Percentiles rank a stretch among this genome's conserved stretches.
phyloP scores from a whole-genome alignment of 1,140 invertebrate species.

The Drosophila ohnishii region DNA sequence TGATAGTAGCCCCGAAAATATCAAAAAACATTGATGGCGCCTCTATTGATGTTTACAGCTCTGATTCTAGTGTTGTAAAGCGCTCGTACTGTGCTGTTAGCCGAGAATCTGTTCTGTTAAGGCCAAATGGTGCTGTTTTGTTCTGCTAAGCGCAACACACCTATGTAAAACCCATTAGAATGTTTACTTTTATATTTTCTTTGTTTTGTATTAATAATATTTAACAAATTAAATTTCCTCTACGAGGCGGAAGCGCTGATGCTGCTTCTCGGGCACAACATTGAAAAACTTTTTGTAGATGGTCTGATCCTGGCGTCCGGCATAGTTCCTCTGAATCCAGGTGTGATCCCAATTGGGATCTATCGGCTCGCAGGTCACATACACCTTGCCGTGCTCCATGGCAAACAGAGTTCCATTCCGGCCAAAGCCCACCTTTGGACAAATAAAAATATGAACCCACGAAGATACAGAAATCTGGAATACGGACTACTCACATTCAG shows the following conservation, averaged over 20 bases:
- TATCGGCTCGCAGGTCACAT: constrained; percentile 90
- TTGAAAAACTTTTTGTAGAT: constrained; percentile 93
- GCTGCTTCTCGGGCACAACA: constrained; percentile 89
- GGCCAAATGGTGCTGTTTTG: background rate
- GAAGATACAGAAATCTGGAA: no score
- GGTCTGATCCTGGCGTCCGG: constrained; percentile 85
- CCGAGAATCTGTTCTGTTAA: background rate
- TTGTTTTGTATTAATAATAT: constrained; percentile 14
- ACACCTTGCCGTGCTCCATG: constrained; percentile 88
- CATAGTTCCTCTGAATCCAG: constrained; percentile 87
- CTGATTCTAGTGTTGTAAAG: background rate
- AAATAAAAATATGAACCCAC: background rate
- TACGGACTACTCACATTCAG: constrained; percentile 86
- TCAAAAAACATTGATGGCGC: no score
- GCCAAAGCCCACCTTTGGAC: constrained; percentile 89
- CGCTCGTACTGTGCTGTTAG: constrained; percentile 1
- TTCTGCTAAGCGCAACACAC: background rate
- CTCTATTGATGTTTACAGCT: no score
- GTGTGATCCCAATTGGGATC: constrained; percentile 88
- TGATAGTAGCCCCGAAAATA: no score
- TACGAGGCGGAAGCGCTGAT: constrained; percentile 89
- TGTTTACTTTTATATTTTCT: background rate
- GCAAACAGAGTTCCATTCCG: constrained; percentile 90
- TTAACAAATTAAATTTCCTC: constrained; percentile 85
- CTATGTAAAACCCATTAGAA: background rate